Base-by-base conservation (phyloP, 2,113 vertebrate species). In the Equus quagga region DNA sequence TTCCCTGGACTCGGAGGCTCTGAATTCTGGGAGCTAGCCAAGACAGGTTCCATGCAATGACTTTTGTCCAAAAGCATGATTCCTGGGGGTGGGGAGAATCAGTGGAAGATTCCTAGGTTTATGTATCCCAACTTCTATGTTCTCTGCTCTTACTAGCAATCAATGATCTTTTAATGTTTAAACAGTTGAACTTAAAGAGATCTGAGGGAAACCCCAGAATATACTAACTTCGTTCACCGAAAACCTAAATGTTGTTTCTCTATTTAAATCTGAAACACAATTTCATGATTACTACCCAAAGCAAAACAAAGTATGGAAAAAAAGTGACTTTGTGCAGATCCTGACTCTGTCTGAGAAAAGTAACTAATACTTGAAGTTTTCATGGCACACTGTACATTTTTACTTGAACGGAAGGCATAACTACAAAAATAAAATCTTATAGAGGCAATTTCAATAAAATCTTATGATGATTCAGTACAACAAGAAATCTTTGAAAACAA, bases 151-250 rank as follows among this genome's bases (percentile, higher is more conserved):
- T 75, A 31, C 41, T 82, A 33, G 21, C 91, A 95, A 70, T 83
- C 79, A 54, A 62, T n/a, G 65, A 17, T 26, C n/a, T 78, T 84
- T 73, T 28, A 31, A 36, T 51, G 78, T 56, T 93, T 81, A 41
- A 93, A 88, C 72, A 81, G 13, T 54, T 89, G 28, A 90, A 83
- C 41, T 49, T 49, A 56, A 62, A 91, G 85, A 64, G 51, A 92
- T 44, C 3, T 12, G 5, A 49, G 67, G 28, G 64, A 24, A 75
- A 96, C 85, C 21, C 17, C 14, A 86, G 54, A 82, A 60, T 36
- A 85, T 49, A 88, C 17, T 60, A 81, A 76, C 26, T 18, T 58
- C 9, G 4, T 44, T 72, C 24, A 89, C 41, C 41, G 86, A 67
- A 89, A 65, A 51, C 14, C 41, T 93, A 75, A 19, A 21, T 36